Evolutionary conservation across 2,888 invertebrate genomes (phyloP), one percentile per base, ranked within the genome.

Genomic region (Xestia xanthographa): DNA sequence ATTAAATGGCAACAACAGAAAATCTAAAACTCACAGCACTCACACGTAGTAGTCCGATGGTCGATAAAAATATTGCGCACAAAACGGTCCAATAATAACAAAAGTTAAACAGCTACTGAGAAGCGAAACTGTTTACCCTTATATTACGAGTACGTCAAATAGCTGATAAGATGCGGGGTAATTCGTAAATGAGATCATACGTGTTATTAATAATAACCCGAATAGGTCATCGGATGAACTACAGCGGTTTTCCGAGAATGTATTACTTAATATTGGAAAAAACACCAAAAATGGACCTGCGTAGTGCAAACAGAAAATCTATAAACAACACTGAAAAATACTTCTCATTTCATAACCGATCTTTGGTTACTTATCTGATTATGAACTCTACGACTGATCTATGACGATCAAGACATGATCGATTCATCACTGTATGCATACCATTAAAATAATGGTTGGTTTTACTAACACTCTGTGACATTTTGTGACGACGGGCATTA

Each of bases 181-280:
- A 91, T 91, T 91, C 89, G 84, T 90, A 86, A 89, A 93, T 94
- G 94, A 94, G 91, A 92, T 94, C 94, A 94, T 91, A 84, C 75
- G 72, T 78, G 12, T 74, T 85, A 77, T 72, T 45, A 62, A 71
- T 45, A 62, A 71, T 60, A 81, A 81, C 66, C 60, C 26, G 34
- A 43, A 73, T 63, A 62, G 69, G 72, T 79, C 77, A 63, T 75
- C 65, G 68, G 53, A 68, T 68, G 53, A 72, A 75, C 60, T 34
- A 65, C 34, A 67, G 12, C 38, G 58, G 8, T 58, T 75, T 75
- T 63, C 48, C 12, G 56, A 50, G 56, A 66, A 60, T 63, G 3
- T 12, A 34, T 43, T 20, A n/a, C n/a, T n/a, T n/a, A 9, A 12
- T 45, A 66, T 22, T 17, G 12, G 26, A 50, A 56, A n/a, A 73